Evolutionary conservation across 2,113 vertebrate species (phyloP), one percentile per base, ranked within the genome.

Genomic region (Corapipo altera): DNA sequence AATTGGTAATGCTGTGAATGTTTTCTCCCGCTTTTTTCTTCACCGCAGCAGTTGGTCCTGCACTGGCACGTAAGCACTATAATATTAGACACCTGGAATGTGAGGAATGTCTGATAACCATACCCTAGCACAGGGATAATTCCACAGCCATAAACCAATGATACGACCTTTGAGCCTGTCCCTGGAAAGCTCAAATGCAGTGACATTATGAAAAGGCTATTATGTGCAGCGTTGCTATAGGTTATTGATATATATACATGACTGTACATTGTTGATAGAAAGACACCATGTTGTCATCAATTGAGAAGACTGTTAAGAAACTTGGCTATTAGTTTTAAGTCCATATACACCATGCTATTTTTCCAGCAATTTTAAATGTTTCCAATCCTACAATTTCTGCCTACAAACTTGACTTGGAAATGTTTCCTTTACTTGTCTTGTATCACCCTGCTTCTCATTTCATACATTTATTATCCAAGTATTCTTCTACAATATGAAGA

Each of bases 11-110:
- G n/a, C 48, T 41, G 27, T 26, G 39, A 73, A 39, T 69, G 93
- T 78, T 97, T 97, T 89, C 81, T 73, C 85, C 71, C 65, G 74
- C 3, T 0, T 86, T 95, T 91, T 93, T 61, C 89, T 95, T 93
- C 91, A 82, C 95, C 75, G 0, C 35, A 93, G 91, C 57, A 89
- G 92, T 96, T 92, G 93, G 83, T 74, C 84, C 91, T 89, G 57
- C 4, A 7, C 67, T 91, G 94, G 88, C 37, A 2, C 77, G 89
- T 62, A 92, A 97, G 95, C 92, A 90, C 96, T 97, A 93, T 78
- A 96, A 96, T 97, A 97, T 98, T 97, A 97, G 97, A 98, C 97
- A 95, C 96, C 96, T 96, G 98, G 98, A 98, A 98, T 98, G 98
- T 76, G 67, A 98, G 94, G 98, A 98, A 98, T 98, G 98, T 91